Conservation (phyloP, 2,888 invertebrate species). For the Diplolepis rosae region DNA sequence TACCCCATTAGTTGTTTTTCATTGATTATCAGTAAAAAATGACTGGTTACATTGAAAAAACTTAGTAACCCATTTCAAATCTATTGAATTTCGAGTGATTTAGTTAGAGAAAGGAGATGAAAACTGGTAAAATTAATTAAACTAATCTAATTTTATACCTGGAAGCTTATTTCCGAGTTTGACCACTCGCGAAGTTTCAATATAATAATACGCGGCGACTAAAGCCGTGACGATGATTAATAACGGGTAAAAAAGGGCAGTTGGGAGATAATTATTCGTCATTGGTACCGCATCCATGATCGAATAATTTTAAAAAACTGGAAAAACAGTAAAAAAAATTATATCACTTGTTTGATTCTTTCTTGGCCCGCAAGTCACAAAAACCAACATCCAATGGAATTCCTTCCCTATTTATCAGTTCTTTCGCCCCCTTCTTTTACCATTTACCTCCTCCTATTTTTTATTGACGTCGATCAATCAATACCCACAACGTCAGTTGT, state of each 20-base stretch:
- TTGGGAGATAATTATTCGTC: constrained; percentile 53
- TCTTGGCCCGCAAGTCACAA: not conserved
- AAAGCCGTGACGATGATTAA: constrained; percentile 58
- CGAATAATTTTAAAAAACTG: not conserved
- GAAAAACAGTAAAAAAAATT: not conserved
- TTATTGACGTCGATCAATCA: not conserved
- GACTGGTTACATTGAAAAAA: no score
- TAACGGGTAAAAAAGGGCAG: constrained; percentile 62
- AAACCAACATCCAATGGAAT: not conserved
- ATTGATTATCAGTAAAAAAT: no score
- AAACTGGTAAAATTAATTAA: not conserved
- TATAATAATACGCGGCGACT: constrained; percentile 64
- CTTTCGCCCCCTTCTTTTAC: not conserved
- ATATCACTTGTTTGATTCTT: not conserved
- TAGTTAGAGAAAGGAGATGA: not conserved
- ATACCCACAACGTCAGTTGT: constrained; percentile 31
- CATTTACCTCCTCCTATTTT: not conserved
- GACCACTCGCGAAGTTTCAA: constrained; percentile 57
- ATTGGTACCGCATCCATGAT: constrained; percentile 60
- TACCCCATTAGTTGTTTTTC: no score
- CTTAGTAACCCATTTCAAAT: no score
- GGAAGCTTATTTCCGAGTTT: constrained; percentile 64
- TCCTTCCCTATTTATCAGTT: not conserved
- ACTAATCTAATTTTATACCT: constrained; percentile 51
- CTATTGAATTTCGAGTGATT: no score